Percentiles rank a stretch among this genome's conserved stretches.
phyloP scores from a whole-genome alignment of 2,113 vertebrate genomes.

The Brienomyrus longianalis region DNA sequence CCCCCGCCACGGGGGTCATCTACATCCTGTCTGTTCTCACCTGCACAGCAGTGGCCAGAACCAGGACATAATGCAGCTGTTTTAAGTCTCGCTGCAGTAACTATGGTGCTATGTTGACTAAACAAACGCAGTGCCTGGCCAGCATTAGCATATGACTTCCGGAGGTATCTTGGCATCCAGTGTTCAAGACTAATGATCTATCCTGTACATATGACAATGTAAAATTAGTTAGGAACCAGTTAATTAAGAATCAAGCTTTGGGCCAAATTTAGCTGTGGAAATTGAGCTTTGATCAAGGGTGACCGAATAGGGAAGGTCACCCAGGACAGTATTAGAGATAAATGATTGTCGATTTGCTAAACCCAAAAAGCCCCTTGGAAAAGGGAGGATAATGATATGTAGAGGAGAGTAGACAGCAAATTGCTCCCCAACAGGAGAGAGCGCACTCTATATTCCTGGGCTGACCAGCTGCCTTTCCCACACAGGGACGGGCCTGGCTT shows the following conservation, averaged over 20 bases:
- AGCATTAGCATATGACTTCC: not conserved
- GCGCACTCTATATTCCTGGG: not conserved
- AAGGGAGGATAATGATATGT: not conserved
- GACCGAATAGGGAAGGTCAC: not conserved
- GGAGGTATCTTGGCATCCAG: not conserved
- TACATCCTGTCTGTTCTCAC: not conserved
- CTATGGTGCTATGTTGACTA: not conserved
- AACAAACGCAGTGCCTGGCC: not conserved
- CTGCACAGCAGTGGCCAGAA: not conserved
- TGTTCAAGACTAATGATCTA: not conserved
- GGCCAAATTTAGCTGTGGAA: not conserved
- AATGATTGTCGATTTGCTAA: not conserved
- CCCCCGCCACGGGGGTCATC: no score
- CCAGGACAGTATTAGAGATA: not conserved
- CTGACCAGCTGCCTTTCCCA: slow-evolving; percentile 1
- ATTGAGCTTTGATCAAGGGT: not conserved
- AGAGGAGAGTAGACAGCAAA: not conserved
- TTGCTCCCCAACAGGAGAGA: not conserved
- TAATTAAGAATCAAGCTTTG: not conserved
- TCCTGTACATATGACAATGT: not conserved
- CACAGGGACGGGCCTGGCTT: slow-evolving; percentile 77
- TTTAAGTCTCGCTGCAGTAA: not conserved
- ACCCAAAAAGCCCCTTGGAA: not conserved
- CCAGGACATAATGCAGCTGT: not conserved
- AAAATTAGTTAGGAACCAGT: not conserved